Conservation (phyloP, 2,888 invertebrate genomes). For the Xestia c-nigrum region DNA sequence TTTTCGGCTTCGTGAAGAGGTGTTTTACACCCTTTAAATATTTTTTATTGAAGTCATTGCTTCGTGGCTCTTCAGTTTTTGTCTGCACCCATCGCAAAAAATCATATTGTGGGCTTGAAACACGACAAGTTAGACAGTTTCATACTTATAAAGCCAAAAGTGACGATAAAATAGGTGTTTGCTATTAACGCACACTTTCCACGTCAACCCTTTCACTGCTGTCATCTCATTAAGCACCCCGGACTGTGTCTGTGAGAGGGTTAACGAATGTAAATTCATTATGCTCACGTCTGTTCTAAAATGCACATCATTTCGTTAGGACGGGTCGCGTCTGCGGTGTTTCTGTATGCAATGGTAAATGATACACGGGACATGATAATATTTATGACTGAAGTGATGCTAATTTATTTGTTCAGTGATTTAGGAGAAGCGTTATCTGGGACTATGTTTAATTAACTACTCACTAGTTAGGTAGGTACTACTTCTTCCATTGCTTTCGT, state of each 20-base stretch:
- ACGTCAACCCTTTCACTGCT: not conserved
- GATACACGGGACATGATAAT: not conserved
- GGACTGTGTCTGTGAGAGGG: not conserved
- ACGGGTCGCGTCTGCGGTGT: slow-evolving; percentile 20
- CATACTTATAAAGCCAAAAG: not conserved
- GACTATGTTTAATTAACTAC: not conserved
- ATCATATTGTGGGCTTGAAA: not conserved
- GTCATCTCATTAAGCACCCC: slow-evolving; percentile 2
- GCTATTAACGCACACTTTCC: not conserved
- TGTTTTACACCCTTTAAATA: no score
- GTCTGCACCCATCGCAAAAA: not conserved
- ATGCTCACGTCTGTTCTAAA: slow-evolving; percentile 21
- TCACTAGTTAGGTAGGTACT: not conserved
- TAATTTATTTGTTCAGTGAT: slow-evolving; percentile 16
- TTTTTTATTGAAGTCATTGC: not conserved
- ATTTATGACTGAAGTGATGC: not conserved
- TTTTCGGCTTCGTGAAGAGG: no score
- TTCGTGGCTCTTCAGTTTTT: not conserved
- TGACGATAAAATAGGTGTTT: not conserved
- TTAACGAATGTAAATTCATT: slow-evolving; percentile 32
- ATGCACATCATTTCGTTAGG: slow-evolving; percentile 39
- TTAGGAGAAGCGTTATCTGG: not conserved
- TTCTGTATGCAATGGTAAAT: not conserved
- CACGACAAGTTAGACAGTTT: not conserved
- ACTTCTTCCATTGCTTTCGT: not conserved